These are phyloP conservation scores for Spodoptera exigua DNA, from an alignment of 2,888 invertebrate genomes.

Conservation along the genomic window DNA sequence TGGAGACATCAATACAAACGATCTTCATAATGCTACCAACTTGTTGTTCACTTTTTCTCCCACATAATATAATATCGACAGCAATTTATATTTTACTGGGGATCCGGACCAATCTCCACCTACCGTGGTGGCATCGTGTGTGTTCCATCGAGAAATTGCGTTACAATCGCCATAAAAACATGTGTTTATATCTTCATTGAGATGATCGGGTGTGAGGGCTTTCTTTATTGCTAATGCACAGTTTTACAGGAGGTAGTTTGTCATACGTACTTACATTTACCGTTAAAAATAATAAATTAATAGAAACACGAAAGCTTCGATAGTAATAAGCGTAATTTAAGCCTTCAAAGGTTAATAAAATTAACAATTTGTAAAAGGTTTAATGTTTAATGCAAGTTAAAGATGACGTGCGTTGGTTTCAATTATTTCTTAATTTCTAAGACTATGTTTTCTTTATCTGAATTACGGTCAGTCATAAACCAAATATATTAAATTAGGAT, in stretches of 20 bases:
- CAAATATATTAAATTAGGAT: too few species aligned
- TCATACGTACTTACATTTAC: slow-evolving; percentile 38
- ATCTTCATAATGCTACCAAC: slow-evolving; percentile 29
- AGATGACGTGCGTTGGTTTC: too few species aligned
- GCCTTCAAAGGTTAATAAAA: too few species aligned
- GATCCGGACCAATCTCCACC: slow-evolving; percentile 51
- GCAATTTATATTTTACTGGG: slow-evolving; percentile 53
- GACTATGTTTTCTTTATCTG: too few species aligned
- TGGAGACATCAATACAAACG: slow-evolving; percentile 25
- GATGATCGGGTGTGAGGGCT: slow-evolving; percentile 50
- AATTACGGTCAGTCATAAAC: too few species aligned
- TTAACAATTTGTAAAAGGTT: too few species aligned
- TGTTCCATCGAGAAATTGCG: slow-evolving; percentile 60
- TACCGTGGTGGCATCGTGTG: slow-evolving; percentile 58
- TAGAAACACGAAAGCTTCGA: neutral
- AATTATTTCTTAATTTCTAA: too few species aligned
- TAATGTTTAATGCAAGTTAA: too few species aligned
- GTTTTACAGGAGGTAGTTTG: slow-evolving; percentile 43
- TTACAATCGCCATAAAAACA: slow-evolving; percentile 64
- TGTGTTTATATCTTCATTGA: slow-evolving; percentile 66
- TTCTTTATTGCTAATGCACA: slow-evolving; percentile 59
- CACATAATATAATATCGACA: slow-evolving; percentile 52
- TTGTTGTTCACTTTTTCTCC: slow-evolving; percentile 44
- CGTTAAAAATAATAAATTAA: slow-evolving; percentile 6
- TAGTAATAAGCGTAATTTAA: too few species aligned